Base-by-base conservation (phyloP, 2,797 vertebrate genomes). In the Halcyon badia region DNA sequence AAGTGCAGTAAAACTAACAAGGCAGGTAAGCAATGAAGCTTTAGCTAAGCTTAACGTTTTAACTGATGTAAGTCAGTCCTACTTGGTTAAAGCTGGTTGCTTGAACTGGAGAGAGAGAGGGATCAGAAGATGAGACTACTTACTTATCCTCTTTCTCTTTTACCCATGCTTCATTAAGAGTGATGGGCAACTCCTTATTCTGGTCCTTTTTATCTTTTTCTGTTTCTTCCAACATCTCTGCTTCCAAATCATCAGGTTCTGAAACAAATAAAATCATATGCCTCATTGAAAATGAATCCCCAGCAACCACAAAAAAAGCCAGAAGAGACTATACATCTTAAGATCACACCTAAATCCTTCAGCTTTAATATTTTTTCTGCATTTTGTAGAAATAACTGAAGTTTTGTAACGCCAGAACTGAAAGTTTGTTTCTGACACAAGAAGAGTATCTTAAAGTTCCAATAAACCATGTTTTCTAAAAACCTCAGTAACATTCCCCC, bases 221-320 rank as follows among this genome's bases (percentile, higher is more conserved):
- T 16, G 57, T 72, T 88, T 99, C 99, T 83, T 98, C 98, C 75
- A 99, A 97, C 84, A 99, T 51, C 95, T 99, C 95, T 12, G 97
- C 98, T 98, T 99, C 99, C 96, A 99, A 85, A 85, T 99, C 99
- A 94, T 98, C 98, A 94, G 97, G 95, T 87, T 99, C 98, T 99
- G 92, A 60, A 97, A 91, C 62, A 33, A 85, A 58, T 31, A 61
- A 95, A 93, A 56, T 30, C 18, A 87, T 61, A 85, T 33, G 72
- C 6, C 48, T 58, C 64, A 76, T 72, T 44, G 75, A 88, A 92
- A 93, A 72, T 41, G 0, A 81, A 84, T 57, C 30, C 7, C 6
- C 75, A 83, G 31, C 30, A 88, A 69, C 48, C n/a, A 62, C 25
- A 33, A 48, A 48, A 19, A 48, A 48, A 60, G 22, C 58, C 12